Evolutionary conservation across 1,140 invertebrate genomes (phyloP), one percentile per base, ranked within the genome.

Genomic region (Pararge aegeria): DNA sequence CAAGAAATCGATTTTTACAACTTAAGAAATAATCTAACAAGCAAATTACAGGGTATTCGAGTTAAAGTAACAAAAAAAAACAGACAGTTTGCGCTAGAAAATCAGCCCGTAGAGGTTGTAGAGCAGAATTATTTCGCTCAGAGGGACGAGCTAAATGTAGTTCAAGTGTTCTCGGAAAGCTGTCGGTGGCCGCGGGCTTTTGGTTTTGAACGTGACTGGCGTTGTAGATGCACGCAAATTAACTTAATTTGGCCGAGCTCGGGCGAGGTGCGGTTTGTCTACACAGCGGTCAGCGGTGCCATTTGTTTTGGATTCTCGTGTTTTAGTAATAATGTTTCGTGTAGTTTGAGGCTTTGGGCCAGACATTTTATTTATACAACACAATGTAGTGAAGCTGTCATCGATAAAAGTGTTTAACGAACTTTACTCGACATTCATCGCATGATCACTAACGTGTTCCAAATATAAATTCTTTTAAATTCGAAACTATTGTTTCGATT

Each of bases 161-260:
- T 67, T 42, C 27, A 59, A 65, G 66, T 58, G 67, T 86, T 86
- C 83, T 73, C 50, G 65, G 83, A 86, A 86, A 74, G 64, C 66
- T 46, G 61, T 55, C 76, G 80, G 79, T 82, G 83, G 83, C 70
- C 69, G 68, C 59, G 46, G 61, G 69, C 63, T 70, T 75, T 83
- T 83, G 80, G 83, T 86, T 80, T 76, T 68, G 59, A 78, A 82
- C 80, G 80, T 83, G 80, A 83, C 80, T 80, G 59, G 79, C 64
- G 54, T 64, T 66, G 75, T 75, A 76, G 75, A 73, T 73, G 72
- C 71, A 83, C 78, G 80, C 80, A 77, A 83, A 86, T 81, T 83
- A 73, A 57, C 68, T 84, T 80, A 83, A 78, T 78, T 78, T 86
- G 77, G 75, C 68, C 61, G 65, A 73, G 30, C 50, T 59, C 58